Evolutionary conservation across 1,140 invertebrate genomes (phyloP).

Genomic region (Aphelenchoides fujianensis): DNA sequence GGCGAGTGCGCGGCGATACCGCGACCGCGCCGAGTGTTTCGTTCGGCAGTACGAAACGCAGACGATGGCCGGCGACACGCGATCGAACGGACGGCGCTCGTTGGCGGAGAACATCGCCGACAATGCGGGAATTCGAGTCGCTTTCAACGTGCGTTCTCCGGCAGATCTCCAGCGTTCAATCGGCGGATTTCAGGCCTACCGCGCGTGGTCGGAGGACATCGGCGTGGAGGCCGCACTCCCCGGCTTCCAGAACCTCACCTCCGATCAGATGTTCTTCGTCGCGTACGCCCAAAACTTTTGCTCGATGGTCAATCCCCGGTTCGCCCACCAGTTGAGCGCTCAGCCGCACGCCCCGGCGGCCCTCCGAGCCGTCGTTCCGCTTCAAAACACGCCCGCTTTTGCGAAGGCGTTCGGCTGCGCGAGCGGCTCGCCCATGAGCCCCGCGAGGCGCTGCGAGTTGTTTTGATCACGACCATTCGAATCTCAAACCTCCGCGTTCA

Average conservation of each 20-base stretch:
- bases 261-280: slow-evolving; percentile 72
- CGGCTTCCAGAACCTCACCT: slow-evolving; percentile 67
- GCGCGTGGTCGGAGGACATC: too few species aligned
- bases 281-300: slow-evolving; percentile 67
- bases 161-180: too few species aligned
- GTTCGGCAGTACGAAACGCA: slow-evolving; percentile 50
- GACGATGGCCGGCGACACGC: slow-evolving; percentile 44
- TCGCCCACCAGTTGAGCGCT: slow-evolving; percentile 32
- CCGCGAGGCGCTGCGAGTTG: slow-evolving; percentile 67
- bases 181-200: too few species aligned
- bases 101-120: slow-evolving; percentile 88
- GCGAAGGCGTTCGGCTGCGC: slow-evolving; percentile 66
- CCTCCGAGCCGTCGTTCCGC: slow-evolving; percentile 66
- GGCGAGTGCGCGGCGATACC: slow-evolving; percentile 48
- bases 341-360: slow-evolving; percentile 36
- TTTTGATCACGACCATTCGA: too few species aligned
- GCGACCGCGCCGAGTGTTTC: slow-evolving; percentile 55
- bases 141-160: slow-evolving; percentile 75
- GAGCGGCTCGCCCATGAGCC: slow-evolving; percentile 66
- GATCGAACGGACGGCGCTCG: slow-evolving; percentile 73
- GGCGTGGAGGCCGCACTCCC: slow-evolving; percentile 68
- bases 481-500: too few species aligned
- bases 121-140: slow-evolving; percentile 82
- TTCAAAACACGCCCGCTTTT: slow-evolving; percentile 67
- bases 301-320: slow-evolving; percentile 45